These are phyloP conservation scores for Drosophila nr. fundita DNA, from an alignment of 2,888 invertebrate genomes.

Conservation along the genomic window DNA sequence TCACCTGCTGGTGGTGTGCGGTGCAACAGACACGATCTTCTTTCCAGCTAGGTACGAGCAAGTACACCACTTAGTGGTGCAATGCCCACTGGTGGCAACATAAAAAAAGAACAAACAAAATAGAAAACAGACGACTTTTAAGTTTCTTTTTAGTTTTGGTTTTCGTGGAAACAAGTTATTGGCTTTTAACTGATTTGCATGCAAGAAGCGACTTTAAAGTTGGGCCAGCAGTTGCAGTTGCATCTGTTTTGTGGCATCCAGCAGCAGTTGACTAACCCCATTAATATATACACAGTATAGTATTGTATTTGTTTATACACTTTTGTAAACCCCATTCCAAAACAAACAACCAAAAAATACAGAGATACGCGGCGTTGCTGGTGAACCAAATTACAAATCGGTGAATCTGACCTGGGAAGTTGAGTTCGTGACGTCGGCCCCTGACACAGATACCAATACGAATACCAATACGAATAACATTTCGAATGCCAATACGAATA, in stretches of 20 bases:
- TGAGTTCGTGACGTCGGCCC: slow-evolving; percentile 79
- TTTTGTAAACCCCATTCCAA: slow-evolving; percentile 54
- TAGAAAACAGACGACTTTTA: slow-evolving; percentile 47
- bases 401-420: slow-evolving; percentile 85
- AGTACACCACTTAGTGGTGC: slow-evolving; percentile 51
- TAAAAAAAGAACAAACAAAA: slow-evolving; percentile 49
- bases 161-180: slow-evolving; percentile 65
- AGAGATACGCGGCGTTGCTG: slow-evolving; percentile 85
- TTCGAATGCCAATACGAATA: slow-evolving; percentile 16
- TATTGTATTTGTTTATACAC: slow-evolving; percentile 21
- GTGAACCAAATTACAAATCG: slow-evolving; percentile 85
- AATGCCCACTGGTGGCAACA: slow-evolving; percentile 18
- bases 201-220: slow-evolving; percentile 58
- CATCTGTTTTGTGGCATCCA: slow-evolving; percentile 13
- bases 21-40: slow-evolving; percentile 28
- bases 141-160: slow-evolving; percentile 14
- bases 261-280: slow-evolving; percentile 61
- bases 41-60: slow-evolving; percentile 23
- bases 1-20: slow-evolving; percentile 43
- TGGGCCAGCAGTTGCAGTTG: slow-evolving; percentile 37
- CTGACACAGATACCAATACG: slow-evolving; percentile 59
- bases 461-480: slow-evolving; percentile 32
- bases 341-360: slow-evolving; percentile 5
- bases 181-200: slow-evolving; percentile 73
- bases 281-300: slow-evolving; percentile 17